Evolutionary conservation across 2,888 invertebrate species (phyloP), one percentile per base, ranked within the genome.

Genomic region (Mamestra brassicae): DNA sequence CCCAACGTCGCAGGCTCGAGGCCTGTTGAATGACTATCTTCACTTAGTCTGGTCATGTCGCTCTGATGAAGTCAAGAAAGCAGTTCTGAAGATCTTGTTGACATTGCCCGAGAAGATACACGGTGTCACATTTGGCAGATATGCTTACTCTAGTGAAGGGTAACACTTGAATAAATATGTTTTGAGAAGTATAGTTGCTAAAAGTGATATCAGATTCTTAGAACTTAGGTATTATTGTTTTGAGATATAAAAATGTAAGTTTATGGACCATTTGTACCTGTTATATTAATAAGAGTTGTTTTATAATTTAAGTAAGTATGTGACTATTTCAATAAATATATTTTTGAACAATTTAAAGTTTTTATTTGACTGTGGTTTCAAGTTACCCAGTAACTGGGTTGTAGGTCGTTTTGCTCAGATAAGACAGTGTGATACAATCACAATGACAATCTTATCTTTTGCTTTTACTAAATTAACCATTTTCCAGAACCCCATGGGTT

Each of bases 11-110:
- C 93, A 93, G 86, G 85, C 91, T 0, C 90, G 91, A 26, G 90
- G 90, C 0, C 80, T 94, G 1, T 85, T 96, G 13, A 91, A 92
- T 71, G 92, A 95, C 6, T 96, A 94, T 75, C 81, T 95, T 0
- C 96, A 96, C 85, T 92, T 96, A 93, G 94, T 94, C 0, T 90
- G 94, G 77, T 91, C 94, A 0, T 95, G 95, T 71, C 91, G 95
- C 0, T 87, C 91, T 0, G 93, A 92, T 58, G 90, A 90, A 42
- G 94, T 94, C 69, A 95, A 96, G 87, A 94, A 93, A 68, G 96
- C 95, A 0, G 83, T 95, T 4, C 90, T 93, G 63, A 96, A 96
- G 79, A 85, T 93, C 0, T 70, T 96, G 2, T 80, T 95, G 0
- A 87, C 93, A 0, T 81, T 96, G 57, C 93, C 93, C 0, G 91